Base-by-base conservation (phyloP, 2,113 vertebrate genomes). In the Callospermophilus lateralis region DNA sequence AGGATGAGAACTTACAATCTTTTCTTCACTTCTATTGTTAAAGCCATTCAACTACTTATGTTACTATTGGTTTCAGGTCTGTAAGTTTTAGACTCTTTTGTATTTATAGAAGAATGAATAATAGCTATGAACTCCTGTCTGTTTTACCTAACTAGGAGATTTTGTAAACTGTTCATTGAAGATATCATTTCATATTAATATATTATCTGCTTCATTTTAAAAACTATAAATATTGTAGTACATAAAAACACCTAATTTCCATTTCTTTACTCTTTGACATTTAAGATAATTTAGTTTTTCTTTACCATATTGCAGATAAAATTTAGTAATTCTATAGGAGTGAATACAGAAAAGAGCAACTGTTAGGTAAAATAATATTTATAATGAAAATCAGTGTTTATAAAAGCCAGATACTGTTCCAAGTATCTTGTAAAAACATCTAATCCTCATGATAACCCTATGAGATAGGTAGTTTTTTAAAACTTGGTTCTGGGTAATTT, bases 251-350 rank as follows among this genome's bases (percentile, higher is more conserved):
- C 45, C 19, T 15, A 76, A 63, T 79, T 72, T 81, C 58, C 10
- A 89, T 67, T 70, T 34, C 53, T 28, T 2, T 72, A 73, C 30
- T 72, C 2, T 10, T 81, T 48, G 53, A 65, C 20, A 74, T 72
- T 78, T 95, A 79, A 73, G 30, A 68, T 11, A 39, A 12, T 70
- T 77, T 70, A 34, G 1, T 70, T 92, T 96, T 97, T 84, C 55
- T 68, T 93, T 30, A 88, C 22, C 79, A 32, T 74, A 42, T 39
- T 94, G 30, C 12, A 93, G 45, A 45, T 45, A 45, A 45, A 45
- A 58, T 58, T 22, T 7, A 58, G 19, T 58, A 8, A 58, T 58
- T 55, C 19, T 11, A 79, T 1, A 92, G 19, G 39, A 78, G 6
- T 84, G 34, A 90, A 32, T 55, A 68, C 28, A 61, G 63, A 48